Base-by-base conservation (phyloP, 2,888 invertebrate genomes). In the Bruchidius siliquastri region DNA sequence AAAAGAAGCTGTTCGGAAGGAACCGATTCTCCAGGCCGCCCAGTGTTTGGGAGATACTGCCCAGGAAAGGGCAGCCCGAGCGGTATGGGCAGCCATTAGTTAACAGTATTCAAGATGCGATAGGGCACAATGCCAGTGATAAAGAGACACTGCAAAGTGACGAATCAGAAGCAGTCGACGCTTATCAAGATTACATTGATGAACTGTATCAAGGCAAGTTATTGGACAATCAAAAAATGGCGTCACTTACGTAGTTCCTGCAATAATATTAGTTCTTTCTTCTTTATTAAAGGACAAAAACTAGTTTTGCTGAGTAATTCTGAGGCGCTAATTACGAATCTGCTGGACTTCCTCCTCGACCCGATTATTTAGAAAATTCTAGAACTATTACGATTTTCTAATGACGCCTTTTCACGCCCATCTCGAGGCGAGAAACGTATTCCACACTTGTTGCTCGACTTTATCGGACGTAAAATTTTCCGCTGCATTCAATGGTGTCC, bases 1-100 rank as follows among this genome's bases (percentile, higher is more conserved):
- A 93, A 85, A 90, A 92, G 83, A 90, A 91, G 69, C 84, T 93
- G 69, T 93, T 92, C 73, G 88, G 92, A 2, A 87, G 88, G 78
- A 80, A 82, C 83, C 84, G 78, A 79, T 82, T 84, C 6, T 85
- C 80, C 82, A 86, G 90, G 69, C 86, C 87, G 69, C 92, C 92
- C 1, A 91, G 92, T 0, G 88, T 92, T 67, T 89, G 90, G 76
- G 92, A 92, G 76, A 92, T 92, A 75, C 84, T 92, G 71, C 92
- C 92, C 0, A 87, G 87, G 79, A 13, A 49, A 49, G 49, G 49
- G 49, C 49, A 13, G 8, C 49, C 49, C 49, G 88, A 77, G 20
- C 78, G 80, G 72, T 79, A 81, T 72, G 81, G 75, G 73, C 76
- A 72, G 3, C 49, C 49, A 3, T 49, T 13, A 18, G 74, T 80